Conservation (phyloP, 2,888 invertebrate genomes). For the Troilus luridus region DNA sequence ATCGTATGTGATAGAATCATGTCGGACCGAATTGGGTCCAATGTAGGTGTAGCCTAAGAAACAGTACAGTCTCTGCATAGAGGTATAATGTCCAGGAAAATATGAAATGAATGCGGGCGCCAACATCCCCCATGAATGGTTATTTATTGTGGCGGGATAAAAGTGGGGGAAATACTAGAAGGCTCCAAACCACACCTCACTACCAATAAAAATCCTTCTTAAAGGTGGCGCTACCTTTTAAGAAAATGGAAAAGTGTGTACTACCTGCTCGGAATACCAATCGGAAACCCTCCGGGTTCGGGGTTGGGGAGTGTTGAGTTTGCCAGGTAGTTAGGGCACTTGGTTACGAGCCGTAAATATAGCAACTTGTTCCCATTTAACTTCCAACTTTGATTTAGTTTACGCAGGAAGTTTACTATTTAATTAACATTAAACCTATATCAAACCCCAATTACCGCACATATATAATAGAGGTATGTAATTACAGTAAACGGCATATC, state of each 20-base stretch:
- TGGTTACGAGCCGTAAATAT: not conserved
- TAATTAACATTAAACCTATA: not conserved
- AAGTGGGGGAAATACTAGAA: not conserved
- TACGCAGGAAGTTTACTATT: not conserved
- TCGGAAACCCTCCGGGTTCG: not conserved
- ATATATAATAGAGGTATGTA: too few species aligned
- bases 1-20: too few species aligned
- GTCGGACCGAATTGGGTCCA: too few species aligned
- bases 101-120: too few species aligned
- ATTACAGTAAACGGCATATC: too few species aligned
- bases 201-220: not conserved
- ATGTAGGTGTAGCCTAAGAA: too few species aligned
- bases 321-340: not conserved
- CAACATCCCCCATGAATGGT: not conserved
- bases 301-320: not conserved
- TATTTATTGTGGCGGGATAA: not conserved
- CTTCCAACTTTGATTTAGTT: not conserved
- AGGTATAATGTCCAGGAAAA: too few species aligned
- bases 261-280: conserved; percentile 2
- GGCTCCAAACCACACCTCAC: not conserved
- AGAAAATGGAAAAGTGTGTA: not conserved
- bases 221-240: not conserved
- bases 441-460: too few species aligned
- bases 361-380: not conserved
- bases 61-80: too few species aligned